Percentiles rank a stretch among this genome's conserved stretches.
phyloP scores from a whole-genome alignment of 2,113 vertebrate species.

The Siniperca chuatsi region DNA sequence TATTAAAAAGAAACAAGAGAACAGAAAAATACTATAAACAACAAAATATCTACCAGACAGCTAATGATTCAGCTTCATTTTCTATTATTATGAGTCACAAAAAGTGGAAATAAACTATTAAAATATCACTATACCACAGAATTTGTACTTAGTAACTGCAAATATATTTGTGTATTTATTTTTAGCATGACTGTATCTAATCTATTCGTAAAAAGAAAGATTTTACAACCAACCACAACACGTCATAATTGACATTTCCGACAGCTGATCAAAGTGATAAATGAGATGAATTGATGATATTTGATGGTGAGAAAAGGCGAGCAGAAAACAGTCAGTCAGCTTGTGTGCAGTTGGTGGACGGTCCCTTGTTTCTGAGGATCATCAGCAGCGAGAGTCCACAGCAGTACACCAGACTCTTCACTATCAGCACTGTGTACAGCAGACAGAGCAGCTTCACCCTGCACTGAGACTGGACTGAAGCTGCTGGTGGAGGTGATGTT shows the following conservation, averaged over 20 bases:
- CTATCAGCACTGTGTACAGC: constrained; percentile 44
- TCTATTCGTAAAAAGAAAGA: neutral
- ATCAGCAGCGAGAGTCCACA: constrained; percentile 37
- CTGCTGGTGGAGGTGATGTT: neutral
- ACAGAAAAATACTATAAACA: neutral
- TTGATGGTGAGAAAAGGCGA: neutral
- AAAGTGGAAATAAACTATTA: neutral
- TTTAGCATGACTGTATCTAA: neutral
- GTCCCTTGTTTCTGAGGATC: neutral
- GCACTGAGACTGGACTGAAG: neutral
- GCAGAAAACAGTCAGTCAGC: constrained; percentile 10
- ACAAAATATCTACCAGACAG: neutral
- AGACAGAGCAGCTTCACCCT: constrained; percentile 36
- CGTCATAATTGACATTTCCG: neutral
- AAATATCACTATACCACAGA: neutral
- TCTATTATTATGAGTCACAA: neutral
- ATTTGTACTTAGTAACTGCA: neutral
- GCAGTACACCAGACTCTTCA: constrained; percentile 53
- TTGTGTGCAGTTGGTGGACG: constrained; percentile 2
- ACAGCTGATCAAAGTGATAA: neutral
- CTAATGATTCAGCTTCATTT: neutral
- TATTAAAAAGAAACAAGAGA: neutral
- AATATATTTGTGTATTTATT: neutral
- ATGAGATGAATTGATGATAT: neutral
- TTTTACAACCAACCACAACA: neutral